phyloP scores from a whole-genome alignment of 2,113 vertebrate species.

The Ochotona princeps region DNA sequence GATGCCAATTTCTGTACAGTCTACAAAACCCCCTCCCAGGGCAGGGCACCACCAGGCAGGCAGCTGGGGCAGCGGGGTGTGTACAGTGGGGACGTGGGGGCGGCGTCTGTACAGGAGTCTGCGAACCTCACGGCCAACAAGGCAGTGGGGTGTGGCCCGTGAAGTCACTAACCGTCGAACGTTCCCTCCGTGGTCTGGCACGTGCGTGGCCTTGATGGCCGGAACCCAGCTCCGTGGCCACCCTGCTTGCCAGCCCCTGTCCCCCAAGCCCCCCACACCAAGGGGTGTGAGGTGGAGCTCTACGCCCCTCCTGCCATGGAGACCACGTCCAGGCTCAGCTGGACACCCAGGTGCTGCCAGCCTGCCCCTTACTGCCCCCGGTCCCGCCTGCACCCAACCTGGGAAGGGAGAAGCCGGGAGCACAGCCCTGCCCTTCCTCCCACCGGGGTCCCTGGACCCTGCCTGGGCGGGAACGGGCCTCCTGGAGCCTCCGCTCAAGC shows the following conservation, averaged over 20 bases:
- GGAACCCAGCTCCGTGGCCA: background rate
- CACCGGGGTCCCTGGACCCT: background rate
- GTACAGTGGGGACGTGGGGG: slow-evolving; percentile 33
- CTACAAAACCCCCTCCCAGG: slow-evolving; percentile 87
- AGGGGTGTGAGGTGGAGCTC: background rate
- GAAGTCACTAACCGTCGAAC: background rate
- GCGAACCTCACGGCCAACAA: slow-evolving; percentile 5
- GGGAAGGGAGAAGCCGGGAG: background rate
- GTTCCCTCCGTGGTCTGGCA: background rate
- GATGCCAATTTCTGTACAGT: slow-evolving; percentile 91
- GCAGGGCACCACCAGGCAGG: slow-evolving; percentile 84
- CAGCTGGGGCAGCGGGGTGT: slow-evolving; percentile 86
- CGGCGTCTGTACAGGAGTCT: slow-evolving; percentile 66
- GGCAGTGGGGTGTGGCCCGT: rapidly evolving
- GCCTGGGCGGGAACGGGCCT: background rate
- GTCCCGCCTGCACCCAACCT: background rate
- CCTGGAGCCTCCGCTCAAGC: background rate
- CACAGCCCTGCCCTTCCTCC: background rate
- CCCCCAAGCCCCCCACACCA: background rate
- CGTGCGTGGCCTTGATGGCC: background rate
- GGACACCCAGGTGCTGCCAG: background rate
- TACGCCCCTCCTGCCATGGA: background rate
- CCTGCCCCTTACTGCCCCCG: too few relatives aligned
- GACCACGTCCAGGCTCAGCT: background rate
- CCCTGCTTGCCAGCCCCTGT: background rate